Conservation (phyloP, 2,888 invertebrate genomes). For the Sarcophaga caerulescens region DNA sequence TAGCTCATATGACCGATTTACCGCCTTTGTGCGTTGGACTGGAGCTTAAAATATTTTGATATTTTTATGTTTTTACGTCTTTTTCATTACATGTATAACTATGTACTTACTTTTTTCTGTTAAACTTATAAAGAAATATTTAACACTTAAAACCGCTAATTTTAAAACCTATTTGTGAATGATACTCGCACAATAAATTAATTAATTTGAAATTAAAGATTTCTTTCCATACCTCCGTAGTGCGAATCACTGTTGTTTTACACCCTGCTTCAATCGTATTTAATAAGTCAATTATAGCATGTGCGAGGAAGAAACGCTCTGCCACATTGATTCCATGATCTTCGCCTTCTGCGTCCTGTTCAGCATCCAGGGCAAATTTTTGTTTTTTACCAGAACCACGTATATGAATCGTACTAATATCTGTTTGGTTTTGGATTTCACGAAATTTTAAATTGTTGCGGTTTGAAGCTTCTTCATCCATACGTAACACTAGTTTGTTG, state of each 20-base stretch:
- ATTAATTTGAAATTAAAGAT: not conserved
- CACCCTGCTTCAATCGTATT: slow-evolving; percentile 86
- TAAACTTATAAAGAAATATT: slow-evolving; percentile 89
- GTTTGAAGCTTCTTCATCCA: slow-evolving; percentile 73
- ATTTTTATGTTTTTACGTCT: not conserved
- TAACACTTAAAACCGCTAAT: slow-evolving; percentile 86
- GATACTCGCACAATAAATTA: not conserved
- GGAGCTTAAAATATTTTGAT: slow-evolving; percentile 82
- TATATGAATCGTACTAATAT: slow-evolving; percentile 59
- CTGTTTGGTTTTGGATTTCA: slow-evolving; percentile 69
- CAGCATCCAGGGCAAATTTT: slow-evolving; percentile 34
- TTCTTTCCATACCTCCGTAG: slow-evolving; percentile 82
- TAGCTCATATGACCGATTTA: slow-evolving; percentile 85
- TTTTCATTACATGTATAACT: too few species aligned
- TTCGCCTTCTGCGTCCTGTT: slow-evolving; percentile 42
- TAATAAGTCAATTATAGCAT: slow-evolving; percentile 84
- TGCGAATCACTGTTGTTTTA: slow-evolving; percentile 83
- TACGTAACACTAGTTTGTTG: slow-evolving; percentile 73
- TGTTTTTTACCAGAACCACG: slow-evolving; percentile 55
- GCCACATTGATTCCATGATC: slow-evolving; percentile 67
- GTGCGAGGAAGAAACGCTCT: slow-evolving; percentile 76
- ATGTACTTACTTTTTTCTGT: slow-evolving; percentile 84
- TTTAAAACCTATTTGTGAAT: slow-evolving; percentile 81
- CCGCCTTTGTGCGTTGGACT: slow-evolving; percentile 84
- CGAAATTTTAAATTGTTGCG: slow-evolving; percentile 68